Evolutionary conservation across 2,113 vertebrate species (phyloP).

Genomic region (Ceyx cyanopectus): DNA sequence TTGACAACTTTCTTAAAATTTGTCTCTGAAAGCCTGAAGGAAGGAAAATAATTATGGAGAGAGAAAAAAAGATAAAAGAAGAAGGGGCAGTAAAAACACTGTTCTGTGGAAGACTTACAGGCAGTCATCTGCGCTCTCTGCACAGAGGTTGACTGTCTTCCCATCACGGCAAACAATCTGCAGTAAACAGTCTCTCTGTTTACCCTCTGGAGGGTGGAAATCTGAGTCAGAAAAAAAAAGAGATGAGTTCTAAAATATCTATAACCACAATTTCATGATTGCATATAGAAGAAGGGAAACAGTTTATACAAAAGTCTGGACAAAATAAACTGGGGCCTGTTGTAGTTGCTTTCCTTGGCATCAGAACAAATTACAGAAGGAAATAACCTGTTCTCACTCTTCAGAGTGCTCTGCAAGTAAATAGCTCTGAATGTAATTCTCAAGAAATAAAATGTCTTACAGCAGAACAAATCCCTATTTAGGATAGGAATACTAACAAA

Average conservation of each 20-base stretch:
- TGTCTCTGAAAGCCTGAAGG: neutral
- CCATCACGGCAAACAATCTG: conserved; percentile 95
- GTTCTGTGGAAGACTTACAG: conserved; percentile 81
- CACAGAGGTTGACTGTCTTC: conserved; percentile 90
- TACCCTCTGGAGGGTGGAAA: conserved; percentile 90
- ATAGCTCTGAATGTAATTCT: neutral
- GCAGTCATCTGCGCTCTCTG: conserved; percentile 93
- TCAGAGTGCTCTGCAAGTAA: neutral
- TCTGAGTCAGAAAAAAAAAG: conserved; percentile 73
- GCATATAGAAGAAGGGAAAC: neutral
- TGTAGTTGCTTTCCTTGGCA: neutral
- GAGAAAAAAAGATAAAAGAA: neutral
- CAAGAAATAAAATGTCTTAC: neutral
- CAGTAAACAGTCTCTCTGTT: conserved; percentile 86
- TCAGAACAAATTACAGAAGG: neutral
- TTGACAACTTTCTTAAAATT: neutral
- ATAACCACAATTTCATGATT: neutral
- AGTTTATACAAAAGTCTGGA: neutral
- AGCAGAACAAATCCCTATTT: neutral
- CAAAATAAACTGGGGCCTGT: neutral
- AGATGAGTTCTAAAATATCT: neutral
- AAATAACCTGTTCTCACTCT: neutral
- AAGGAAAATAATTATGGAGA: neutral
- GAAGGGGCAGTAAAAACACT: neutral
- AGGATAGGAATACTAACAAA: neutral